Base-by-base conservation (phyloP, 2,113 vertebrate species). In the Centropus unirufus region DNA sequence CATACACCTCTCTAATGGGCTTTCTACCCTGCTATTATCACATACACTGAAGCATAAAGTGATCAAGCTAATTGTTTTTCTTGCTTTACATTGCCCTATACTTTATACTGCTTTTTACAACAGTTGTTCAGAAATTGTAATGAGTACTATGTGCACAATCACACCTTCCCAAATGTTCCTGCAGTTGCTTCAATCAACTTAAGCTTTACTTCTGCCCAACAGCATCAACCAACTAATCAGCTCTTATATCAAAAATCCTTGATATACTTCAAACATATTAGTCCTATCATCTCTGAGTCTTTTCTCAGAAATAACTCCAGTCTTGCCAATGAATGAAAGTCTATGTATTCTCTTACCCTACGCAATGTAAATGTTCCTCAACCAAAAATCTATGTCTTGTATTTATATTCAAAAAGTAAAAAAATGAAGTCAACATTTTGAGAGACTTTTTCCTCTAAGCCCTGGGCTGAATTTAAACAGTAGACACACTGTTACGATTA, bases 31-130 rank as follows among this genome's bases (percentile, higher is more conserved):
- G 47, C 27, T 85, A 73, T 68, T 79, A 83, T 68, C 88, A 52
- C 63, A 51, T 15, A 82, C 36, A 55, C 57, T 75, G 74, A 92
- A 82, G 82, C 74, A 79, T 76, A 49, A 94, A 85, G 63, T 5
- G 14, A 90, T 85, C 39, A 44, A 88, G 58, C 26, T 94, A 63
- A 95, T 94, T 79, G 26, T 82, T 94, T 67, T 82, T 82, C 47
- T 34, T 61, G 66, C 67, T 75, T 95, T 85, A 55, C 57, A 52
- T 55, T 7, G 1, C 32, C 62, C 62, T 63, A 15, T 42, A 64
- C 17, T 59, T 85, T 19, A 64, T 14, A 26, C 4, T 61, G 67
- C 54, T 75, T 88, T 89, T 88, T 39, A 59, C 57, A 87, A 55
- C 20, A 81, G 51, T 5, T 39, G 21, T 22, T 90, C 57, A 46